Base-by-base conservation (phyloP, 2,797 vertebrate species). In the Rhinophrynus dorsalis region DNA sequence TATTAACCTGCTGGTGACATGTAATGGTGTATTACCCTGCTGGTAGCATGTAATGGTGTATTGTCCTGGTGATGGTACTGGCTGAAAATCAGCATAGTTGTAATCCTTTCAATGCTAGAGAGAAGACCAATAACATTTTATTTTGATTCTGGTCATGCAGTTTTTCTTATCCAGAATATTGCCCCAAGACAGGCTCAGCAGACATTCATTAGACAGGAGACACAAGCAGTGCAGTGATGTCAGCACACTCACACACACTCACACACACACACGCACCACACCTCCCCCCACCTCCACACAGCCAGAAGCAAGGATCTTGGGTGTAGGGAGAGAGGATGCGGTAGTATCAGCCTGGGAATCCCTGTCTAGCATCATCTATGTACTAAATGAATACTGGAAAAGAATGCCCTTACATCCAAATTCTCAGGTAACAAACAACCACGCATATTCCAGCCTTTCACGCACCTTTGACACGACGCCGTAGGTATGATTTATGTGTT, bases 171-270 rank as follows among this genome's bases (percentile, higher is more conserved):
- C n/a, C 42, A 20, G 17, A 6, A 45, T 21, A 7, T 1, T n/a
- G n/a, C n/a, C n/a, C 18, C 5, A 15, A 68, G 47, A 35, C 18
- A 30, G 29, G 47, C 37, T 24, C 12, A 42, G 33, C 24, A 45
- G 37, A 60, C 33, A 60, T 11, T 4, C 30, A 62, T 48, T 35
- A 56, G 57, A 61, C 29, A 8, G 50, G 13, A 55, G 32, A 56
- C 67, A 65, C 56, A 67, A 30, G 61, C 69, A 55, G 71, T 26
- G 27, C 55, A 66, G 42, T 83, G 82, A 82, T 81, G 82, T 82
- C 80, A 80, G 59, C 58, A 38, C 23, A 32, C 20, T n/a, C 17
- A 51, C 50, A 38, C 60, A 52, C 55, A 52, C 77, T 42, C 81
- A 77, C 62, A 78, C 78, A 58, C 74, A 76, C 68, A 40, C 75